Base-by-base conservation (phyloP, 2,888 invertebrate genomes). In the Eudasyphora cyanicolor region DNA sequence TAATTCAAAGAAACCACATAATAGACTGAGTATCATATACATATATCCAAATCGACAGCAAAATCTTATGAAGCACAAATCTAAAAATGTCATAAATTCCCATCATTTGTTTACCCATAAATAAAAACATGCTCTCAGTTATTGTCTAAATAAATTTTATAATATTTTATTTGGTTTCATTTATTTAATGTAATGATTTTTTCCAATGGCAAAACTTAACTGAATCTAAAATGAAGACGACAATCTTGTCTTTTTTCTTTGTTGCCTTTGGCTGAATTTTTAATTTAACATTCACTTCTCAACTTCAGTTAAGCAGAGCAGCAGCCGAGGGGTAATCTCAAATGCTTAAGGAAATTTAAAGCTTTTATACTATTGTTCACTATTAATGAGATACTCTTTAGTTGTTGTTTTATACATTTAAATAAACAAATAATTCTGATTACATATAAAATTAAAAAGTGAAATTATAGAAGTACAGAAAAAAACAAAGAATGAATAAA, bases 261-360 rank as follows among this genome's bases (percentile, higher is more conserved):
- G n/a, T n/a, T n/a, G n/a, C n/a, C n/a, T n/a, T n/a, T n/a, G n/a
- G n/a, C n/a, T n/a, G n/a, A n/a, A n/a, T n/a, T n/a, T n/a, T n/a
- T n/a, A n/a, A n/a, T 21, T 54, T 8, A 1, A 21, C 7, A 10
- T 54, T 54, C 54, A 54, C 4, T 21, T 54, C 12, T 54, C n/a
- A n/a, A n/a, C n/a, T 21, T 54, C 19, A 10, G 21, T 5, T 21
- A 64, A 57, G 8, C 14, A 45, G n/a, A 57, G 12, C 49, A 12
- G 8, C 14, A 45, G n/a, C 24, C 4, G 17, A 12, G 49, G 6
- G 49, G 49, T 62, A 62, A 62, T 62, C n/a, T n/a, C 17, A 67
- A 42, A 42, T 35, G 42, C 67, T 42, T 35, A 73, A 60, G 0
- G 27, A 57, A 60, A 57, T 60, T 71, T 57, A 27, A 73, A 73